A percentile compares a stretch with the other conserved stretches of the same genome.
These are phyloP conservation scores for Lucilia sericata DNA, from an alignment of 1,140 invertebrate species.

Conservation along the genomic window DNA sequence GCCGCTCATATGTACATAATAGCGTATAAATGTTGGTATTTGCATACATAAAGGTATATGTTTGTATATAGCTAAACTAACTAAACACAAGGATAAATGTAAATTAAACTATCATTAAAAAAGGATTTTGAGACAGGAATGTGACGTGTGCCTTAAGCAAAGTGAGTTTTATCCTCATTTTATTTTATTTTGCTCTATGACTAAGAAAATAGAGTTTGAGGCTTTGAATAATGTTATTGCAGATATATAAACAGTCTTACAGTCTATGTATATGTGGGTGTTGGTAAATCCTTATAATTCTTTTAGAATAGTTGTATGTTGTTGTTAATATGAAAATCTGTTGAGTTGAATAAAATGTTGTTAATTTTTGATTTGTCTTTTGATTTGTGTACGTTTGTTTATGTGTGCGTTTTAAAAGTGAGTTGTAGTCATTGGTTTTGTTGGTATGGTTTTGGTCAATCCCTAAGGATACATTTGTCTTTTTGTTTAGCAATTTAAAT, in stretches of 20 bases:
- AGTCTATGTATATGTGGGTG: neutral
- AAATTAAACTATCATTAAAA: constrained; percentile 55
- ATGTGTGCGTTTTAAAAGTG: neutral
- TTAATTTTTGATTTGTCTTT: constrained; percentile 24
- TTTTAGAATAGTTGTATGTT: neutral
- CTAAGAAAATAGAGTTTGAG: neutral
- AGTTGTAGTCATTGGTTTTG: neutral
- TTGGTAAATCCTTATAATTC: neutral
- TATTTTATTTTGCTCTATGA: neutral
- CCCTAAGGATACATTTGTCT: constrained; percentile 21
- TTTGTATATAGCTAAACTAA: neutral
- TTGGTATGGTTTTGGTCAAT: neutral
- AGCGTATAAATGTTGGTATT: too few relatives aligned
- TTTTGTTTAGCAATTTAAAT: constrained; percentile 34
- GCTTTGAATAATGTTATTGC: neutral
- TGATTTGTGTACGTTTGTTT: neutral
- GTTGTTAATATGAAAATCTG: constrained; percentile 22
- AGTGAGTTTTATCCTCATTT: neutral
- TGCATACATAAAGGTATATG: too few relatives aligned
- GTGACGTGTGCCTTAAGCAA: constrained; percentile 17
- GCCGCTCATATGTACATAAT: too few relatives aligned
- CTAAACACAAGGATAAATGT: constrained; percentile 65
- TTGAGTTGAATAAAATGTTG: constrained; percentile 16
- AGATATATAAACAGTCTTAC: neutral
- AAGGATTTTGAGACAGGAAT: constrained; percentile 32